Evolutionary conservation across 2,113 vertebrate species (phyloP).

Genomic region (Sturnira hondurensis): DNA sequence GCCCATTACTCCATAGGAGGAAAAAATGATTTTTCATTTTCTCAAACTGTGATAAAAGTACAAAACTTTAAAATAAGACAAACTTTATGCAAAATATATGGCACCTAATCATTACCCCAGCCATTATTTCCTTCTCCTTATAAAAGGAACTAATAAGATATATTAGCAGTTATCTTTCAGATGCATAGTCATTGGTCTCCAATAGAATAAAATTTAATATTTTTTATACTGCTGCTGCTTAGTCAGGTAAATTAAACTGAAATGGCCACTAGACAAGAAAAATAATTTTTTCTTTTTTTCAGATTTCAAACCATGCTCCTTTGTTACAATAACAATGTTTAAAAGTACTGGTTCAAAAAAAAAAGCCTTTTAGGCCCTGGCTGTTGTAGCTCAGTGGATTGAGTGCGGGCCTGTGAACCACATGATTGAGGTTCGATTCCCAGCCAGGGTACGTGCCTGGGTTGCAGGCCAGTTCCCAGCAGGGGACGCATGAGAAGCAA

Average conservation of each 20-base stretch:
- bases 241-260: slow-evolving; percentile 28
- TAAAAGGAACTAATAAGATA: neutral
- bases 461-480: no score
- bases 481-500: no score
- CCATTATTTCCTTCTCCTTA: neutral
- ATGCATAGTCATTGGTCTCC: neutral
- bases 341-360: neutral
- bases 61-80: neutral
- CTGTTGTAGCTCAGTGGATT: no score
- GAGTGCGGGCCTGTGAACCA: no score
- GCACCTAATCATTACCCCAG: neutral
- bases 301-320: neutral
- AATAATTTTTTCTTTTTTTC: neutral
- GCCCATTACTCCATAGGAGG: neutral
- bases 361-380: no score
- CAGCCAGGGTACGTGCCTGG: no score
- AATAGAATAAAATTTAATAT: slow-evolving; percentile 26
- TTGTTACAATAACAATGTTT: neutral
- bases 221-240: slow-evolving; percentile 21
- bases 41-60: neutral
- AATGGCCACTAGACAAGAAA: slow-evolving; percentile 15
- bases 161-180: neutral
- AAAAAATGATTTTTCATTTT: neutral
- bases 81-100: neutral
- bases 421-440: no score